phyloP scores from a whole-genome alignment of 2,797 vertebrate species.

The Diplodus sargus region DNA sequence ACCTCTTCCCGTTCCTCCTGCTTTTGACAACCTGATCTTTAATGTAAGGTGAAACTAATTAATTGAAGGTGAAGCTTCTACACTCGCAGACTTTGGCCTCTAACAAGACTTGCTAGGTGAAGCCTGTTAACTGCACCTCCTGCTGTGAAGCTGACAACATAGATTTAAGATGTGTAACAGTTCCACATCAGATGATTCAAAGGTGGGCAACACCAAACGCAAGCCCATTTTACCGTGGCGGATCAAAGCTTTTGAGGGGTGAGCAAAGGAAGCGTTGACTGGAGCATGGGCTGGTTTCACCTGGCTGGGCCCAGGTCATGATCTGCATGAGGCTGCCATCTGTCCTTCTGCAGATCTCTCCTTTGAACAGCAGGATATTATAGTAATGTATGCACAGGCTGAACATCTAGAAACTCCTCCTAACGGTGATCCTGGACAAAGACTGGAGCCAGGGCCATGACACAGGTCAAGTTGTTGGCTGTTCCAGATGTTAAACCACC shows the following conservation, averaged over 20 bases:
- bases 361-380: background rate
- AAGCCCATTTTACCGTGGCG: background rate
- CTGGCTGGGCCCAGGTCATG: background rate
- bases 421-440: background rate
- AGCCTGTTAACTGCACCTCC: constrained; percentile 1
- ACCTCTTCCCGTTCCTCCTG: background rate
- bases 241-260: constrained; percentile 40
- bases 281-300: background rate
- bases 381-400: background rate
- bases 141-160: constrained; percentile 32
- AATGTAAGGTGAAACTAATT: constrained; percentile 11
- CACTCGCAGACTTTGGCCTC: constrained; percentile 6
- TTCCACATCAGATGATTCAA: constrained; percentile 23
- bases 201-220: background rate
- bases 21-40: constrained; percentile 18
- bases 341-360: background rate
- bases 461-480: background rate
- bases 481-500: background rate
- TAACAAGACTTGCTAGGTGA: background rate
- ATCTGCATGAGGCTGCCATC: constrained; percentile 1
- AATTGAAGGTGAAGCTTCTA: constrained; percentile 2
- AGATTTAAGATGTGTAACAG: constrained; percentile 15
- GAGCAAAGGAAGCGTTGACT: background rate
- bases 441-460: constrained; percentile 5
- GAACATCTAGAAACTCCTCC: constrained; percentile 20